A percentile compares a stretch with the other conserved stretches of the same genome.
These are phyloP conservation scores for Tapirus indicus DNA, from an alignment of 2,797 vertebrate species.

Conservation along the genomic window DNA sequence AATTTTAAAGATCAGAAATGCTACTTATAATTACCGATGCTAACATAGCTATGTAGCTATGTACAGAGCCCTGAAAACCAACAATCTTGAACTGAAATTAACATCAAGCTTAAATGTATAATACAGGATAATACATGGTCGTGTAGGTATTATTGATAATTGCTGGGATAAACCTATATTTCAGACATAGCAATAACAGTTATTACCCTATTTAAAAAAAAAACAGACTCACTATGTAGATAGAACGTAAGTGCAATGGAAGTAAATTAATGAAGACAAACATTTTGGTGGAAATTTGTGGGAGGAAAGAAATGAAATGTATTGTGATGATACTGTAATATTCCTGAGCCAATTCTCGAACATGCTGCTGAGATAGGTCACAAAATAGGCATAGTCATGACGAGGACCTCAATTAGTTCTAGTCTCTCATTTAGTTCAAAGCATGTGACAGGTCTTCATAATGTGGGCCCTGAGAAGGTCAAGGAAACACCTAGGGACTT, in stretches of 20 bases:
- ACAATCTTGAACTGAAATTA: conserved; percentile 20
- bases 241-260: background rate
- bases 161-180: background rate
- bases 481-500: background rate
- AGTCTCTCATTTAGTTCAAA: background rate
- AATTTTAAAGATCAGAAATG: conserved; percentile 45
- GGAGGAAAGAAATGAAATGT: background rate
- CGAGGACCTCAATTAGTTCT: background rate
- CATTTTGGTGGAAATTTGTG: background rate
- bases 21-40: background rate
- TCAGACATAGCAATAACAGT: background rate
- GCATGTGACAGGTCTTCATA: background rate
- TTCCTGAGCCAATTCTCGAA: conserved; percentile 35
- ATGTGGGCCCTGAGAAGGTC: background rate
- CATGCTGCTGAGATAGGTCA: background rate
- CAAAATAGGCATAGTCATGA: background rate
- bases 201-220: background rate
- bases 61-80: background rate
- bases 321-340: background rate
- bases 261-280: background rate
- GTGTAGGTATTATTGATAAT: background rate
- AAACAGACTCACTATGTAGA: background rate
- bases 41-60: background rate
- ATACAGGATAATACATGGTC: background rate
- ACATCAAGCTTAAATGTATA: background rate